Evolutionary conservation across 2,888 invertebrate genomes (phyloP), one percentile per base, ranked within the genome.

Genomic region (Tachina lurida): DNA sequence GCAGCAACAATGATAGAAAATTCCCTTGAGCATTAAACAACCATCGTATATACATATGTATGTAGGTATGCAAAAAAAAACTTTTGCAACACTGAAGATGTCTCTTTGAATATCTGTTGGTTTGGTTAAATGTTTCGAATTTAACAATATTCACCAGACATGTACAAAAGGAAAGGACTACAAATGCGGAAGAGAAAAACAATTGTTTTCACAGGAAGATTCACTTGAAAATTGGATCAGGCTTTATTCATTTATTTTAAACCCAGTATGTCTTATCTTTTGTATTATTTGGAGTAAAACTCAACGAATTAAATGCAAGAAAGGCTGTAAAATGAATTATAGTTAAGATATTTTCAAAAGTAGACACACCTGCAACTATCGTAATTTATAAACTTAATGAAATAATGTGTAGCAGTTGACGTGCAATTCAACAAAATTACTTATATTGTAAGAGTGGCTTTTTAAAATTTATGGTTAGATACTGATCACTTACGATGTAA

Each of bases 151-250:
- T 56, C 17, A 56, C 49, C 45, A 70, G 52, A 71, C 54, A 31
- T 15, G 41, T 5, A 47, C 15, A 5, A n/a, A 54, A 56, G 41
- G 41, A 10, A 10, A 62, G 15, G n/a, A 62, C 41, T 10, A n/a
- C 10, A 49, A 45, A 22, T 13, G 65, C 13, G 13, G 15, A 41
- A 79, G 56, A 54, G 19, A 12, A 45, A 54, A 54, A 47, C 68
- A 70, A 54, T 54, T 65, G 45, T 47, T 79, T 79, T 73, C 15
- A 73, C 73, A 79, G 79, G 58, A 63, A 79, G 71, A 56, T 47
- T 73, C 47, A 22, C 5, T 63, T 49, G 15, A 41, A 79, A 79
- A 65, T 56, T 73, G 65, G 79, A 73, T 73, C 71, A 79, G 65
- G 19, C 63, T 65, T 8, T 49, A 54, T 45, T 31, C 4, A 4